phyloP scores from a whole-genome alignment of 2,113 vertebrate genomes.

The Microcebus murinus region DNA sequence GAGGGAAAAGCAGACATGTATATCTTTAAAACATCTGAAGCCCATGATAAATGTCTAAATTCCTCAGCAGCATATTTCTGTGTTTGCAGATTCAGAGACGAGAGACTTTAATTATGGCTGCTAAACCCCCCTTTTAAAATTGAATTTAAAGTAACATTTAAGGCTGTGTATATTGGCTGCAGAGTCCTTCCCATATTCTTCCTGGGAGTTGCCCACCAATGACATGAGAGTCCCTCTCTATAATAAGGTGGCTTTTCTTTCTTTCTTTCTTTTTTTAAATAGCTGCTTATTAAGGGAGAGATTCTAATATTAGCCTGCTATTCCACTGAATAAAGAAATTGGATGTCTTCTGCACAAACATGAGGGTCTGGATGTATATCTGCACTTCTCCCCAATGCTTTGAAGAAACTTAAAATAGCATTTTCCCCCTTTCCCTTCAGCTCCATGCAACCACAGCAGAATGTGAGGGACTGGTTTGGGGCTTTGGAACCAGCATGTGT shows the following conservation, averaged over 20 bases:
- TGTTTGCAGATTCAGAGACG: constrained; percentile 66
- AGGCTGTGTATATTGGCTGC: constrained; percentile 62
- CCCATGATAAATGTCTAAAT: constrained; percentile 60
- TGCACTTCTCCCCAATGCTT: constrained; percentile 36
- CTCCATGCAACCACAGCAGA: constrained; percentile 37
- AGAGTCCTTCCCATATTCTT: constrained; percentile 64
- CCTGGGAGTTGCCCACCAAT: constrained; percentile 66
- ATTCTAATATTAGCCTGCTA: constrained; percentile 69
- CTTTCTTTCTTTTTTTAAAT: constrained; percentile 27
- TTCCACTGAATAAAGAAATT: constrained; percentile 56
- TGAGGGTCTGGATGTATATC: constrained; percentile 62
- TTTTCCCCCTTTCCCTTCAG: not conserved
- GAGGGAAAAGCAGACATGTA: not conserved
- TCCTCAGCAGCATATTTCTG: constrained; percentile 52
- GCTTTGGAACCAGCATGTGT: constrained; percentile 35
- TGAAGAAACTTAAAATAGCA: constrained; percentile 68
- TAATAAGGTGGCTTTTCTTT: constrained; percentile 50
- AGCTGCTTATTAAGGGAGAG: constrained; percentile 53
- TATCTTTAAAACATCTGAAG: constrained; percentile 49
- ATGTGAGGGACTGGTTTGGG: constrained; percentile 46
- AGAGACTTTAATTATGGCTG: constrained; percentile 64
- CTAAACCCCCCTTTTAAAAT: constrained; percentile 65
- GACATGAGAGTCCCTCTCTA: constrained; percentile 25
- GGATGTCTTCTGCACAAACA: constrained; percentile 43
- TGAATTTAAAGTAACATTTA: constrained; percentile 71